Conservation (phyloP, 2,113 vertebrate genomes). For the Oriolus oriolus region DNA sequence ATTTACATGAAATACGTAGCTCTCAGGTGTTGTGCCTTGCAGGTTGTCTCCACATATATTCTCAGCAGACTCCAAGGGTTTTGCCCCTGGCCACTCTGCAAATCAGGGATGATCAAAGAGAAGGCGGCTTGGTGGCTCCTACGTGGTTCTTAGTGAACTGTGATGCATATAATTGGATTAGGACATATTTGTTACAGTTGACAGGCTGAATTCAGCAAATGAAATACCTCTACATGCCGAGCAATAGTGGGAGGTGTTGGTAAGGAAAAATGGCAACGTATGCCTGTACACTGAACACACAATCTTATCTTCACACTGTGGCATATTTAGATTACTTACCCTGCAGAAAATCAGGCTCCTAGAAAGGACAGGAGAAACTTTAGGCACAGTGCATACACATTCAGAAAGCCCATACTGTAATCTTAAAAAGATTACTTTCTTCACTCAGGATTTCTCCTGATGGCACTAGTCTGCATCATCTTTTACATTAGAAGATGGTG, state of each 20-base stretch:
- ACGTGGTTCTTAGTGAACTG: not conserved
- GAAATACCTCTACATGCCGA: slow-evolving; percentile 24
- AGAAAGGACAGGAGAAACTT: not conserved
- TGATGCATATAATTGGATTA: slow-evolving; percentile 58
- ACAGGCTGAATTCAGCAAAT: slow-evolving; percentile 32
- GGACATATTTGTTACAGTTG: slow-evolving; percentile 43
- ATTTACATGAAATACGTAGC: not conserved
- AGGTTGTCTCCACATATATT: not conserved
- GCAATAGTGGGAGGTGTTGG: not conserved
- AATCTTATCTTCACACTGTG: not conserved
- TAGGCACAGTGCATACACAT: not conserved
- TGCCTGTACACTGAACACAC: not conserved
- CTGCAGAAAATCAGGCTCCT: not conserved
- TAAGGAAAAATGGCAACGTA: not conserved
- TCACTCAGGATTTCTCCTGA: not conserved
- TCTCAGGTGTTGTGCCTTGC: not conserved
- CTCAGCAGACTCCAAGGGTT: slow-evolving; percentile 5
- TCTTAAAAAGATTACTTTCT: not conserved
- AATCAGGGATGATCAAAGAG: slow-evolving; percentile 54
- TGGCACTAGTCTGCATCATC: not conserved
- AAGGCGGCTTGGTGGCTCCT: not conserved
- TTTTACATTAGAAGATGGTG: not conserved
- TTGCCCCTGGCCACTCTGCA: slow-evolving; percentile 25
- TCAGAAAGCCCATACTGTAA: not conserved
- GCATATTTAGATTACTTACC: not conserved